Evolutionary conservation across 1,140 invertebrate species (phyloP), one percentile per base, ranked within the genome.

Genomic region (Cotesia glomerata): DNA sequence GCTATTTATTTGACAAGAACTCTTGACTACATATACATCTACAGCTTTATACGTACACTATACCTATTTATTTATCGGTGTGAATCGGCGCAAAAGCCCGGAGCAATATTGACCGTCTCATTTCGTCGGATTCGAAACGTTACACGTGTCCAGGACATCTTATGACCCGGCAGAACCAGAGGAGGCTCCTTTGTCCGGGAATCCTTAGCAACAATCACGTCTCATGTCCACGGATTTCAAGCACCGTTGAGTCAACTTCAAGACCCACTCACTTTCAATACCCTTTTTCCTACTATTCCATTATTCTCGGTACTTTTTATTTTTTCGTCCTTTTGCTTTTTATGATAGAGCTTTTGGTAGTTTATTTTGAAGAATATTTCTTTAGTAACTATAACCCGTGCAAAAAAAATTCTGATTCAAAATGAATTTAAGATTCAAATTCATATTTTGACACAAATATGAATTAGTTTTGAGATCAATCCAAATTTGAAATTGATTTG

Each of bases 221-320:
- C 39, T 26, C 34, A 51, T 45, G 39, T 7, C 39, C 45, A 26
- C 45, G 14, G 71, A 69, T 74, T 73, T 75, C 71, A 71, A 75
- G 63, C 51, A 36, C 32, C 63, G 52, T 54, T 69, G 71, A 71
- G 66, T 72, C 58, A 54, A 63, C 56, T 68, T 32, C 18, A 68
- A 39, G 39, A 69, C 64, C 14, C 34, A 56, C 18, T 45, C 11
- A 11, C 39, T 45, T 45, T 45, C 39, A 45, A 45, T 45, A 45
- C 39, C 5, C 5, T 35, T 51, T 26, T 63, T 56, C 58, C 63
- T 67, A 62, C 71, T 63, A 66, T 65, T 69, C 71, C 58, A 68
- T 35, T 66, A 58, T 71, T 51, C 39, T n/a, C 62, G 45, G 65
- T 59, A 56, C 70, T 73, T 67, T 71, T 73, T 54, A 56, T 68